Evolutionary conservation across 2,888 invertebrate genomes (phyloP), one percentile per base, ranked within the genome.

Genomic region (Idaea aversata): DNA sequence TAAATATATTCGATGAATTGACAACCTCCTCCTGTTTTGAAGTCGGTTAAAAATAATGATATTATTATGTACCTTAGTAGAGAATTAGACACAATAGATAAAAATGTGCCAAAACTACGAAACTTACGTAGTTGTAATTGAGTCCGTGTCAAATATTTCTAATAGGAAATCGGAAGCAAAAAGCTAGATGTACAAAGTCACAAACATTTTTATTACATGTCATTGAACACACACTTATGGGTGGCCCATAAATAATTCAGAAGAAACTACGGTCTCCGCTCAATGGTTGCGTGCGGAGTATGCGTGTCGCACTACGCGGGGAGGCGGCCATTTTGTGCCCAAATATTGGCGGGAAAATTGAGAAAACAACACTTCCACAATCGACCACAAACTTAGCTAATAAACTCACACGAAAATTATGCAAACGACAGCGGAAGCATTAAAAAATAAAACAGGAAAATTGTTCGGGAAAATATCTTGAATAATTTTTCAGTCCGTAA

Each of bases 321-420:
- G 77, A 76, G 78, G 79, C 84, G 80, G 87, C 89, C 90, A 91
- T 91, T 88, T 91, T 90, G 90, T 83, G 77, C 82, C 81, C 84
- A 81, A 79, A 88, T 88, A 90, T 89, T 90, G 88, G 87, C 86
- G 86, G 88, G 82, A 85, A 88, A 90, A 90, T 90, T 87, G 86
- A 88, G 87, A 88, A 86, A 90, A 89, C 87, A 83, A 88, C 90
- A 91, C 90, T 88, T 88, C 82, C 79, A 78, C 73, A 25, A 25
- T 71, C 70, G 77, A 77, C 79, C 77, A 73, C 75, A 70, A 74
- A 72, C 67, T 72, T 71, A 65, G 66, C 76, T 77, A 72, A 70
- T 81, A 80, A 82, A 83, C 77, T 78, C 76, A 77, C 79, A 77
- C 77, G 73, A 81, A 84, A 83, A 86, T 85, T 86, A 87, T 88